These are phyloP conservation scores for Lagopus muta DNA, from an alignment of 2,113 vertebrate genomes.

Conservation along the genomic window DNA sequence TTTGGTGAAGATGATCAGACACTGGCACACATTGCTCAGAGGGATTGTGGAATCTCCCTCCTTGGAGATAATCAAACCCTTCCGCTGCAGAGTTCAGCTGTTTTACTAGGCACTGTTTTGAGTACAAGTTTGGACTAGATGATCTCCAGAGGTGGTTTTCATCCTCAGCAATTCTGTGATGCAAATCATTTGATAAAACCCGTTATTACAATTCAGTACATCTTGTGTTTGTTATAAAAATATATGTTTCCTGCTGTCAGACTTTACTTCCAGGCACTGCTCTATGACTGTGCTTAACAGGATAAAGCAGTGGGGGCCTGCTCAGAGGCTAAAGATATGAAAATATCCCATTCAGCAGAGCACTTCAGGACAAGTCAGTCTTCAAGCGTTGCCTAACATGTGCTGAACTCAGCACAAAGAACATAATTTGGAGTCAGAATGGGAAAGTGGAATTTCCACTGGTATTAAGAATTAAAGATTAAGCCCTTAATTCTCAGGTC, in stretches of 20 bases:
- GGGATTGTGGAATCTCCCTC: neutral
- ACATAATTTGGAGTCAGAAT: neutral
- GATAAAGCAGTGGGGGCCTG: rapidly evolving
- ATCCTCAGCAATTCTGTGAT: neutral
- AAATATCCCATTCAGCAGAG: neutral
- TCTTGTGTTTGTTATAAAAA: neutral
- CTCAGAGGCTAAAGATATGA: neutral
- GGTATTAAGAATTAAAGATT: neutral
- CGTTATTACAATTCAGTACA: neutral
- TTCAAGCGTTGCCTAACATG: neutral
- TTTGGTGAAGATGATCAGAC: neutral
- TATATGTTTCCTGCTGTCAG: neutral
- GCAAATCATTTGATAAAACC: neutral
- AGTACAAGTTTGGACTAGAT: neutral
- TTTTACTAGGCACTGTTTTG: neutral
- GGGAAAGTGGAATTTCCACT: neutral
- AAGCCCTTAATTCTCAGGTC: neutral
- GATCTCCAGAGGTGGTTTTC: neutral
- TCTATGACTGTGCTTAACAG: neutral
- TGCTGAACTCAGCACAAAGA: neutral
- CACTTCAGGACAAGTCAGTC: neutral
- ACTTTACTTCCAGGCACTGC: neutral
- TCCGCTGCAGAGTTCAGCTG: neutral
- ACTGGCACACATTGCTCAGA: neutral
- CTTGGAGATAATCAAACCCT: neutral